These are phyloP conservation scores for Bombus pyrosoma DNA, from an alignment of 1,140 invertebrate species.

Conservation along the genomic window DNA sequence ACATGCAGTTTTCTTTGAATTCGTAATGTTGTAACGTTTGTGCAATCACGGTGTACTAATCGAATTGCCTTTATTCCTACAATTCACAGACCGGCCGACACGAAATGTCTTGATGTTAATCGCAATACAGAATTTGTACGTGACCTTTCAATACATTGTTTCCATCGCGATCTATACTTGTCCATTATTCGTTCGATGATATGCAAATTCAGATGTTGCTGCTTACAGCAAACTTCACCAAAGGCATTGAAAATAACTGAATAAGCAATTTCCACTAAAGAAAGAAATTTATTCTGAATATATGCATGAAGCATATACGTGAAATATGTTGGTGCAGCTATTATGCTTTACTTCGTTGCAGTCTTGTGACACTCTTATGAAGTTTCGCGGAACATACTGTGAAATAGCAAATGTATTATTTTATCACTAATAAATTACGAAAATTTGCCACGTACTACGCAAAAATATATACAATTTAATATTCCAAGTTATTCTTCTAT, in stretches of 20 bases:
- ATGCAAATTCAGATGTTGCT: slow-evolving; percentile 22
- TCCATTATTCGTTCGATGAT: slow-evolving; percentile 36
- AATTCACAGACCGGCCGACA: neutral
- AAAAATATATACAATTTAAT: too few species aligned
- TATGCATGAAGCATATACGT: neutral
- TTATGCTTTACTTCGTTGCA: neutral
- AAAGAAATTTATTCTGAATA: neutral
- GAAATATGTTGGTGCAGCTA: neutral
- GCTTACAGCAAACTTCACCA: neutral
- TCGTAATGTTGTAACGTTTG: neutral
- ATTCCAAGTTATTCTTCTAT: too few species aligned
- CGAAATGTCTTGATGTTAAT: slow-evolving; percentile 34
- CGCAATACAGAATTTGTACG: slow-evolving; percentile 38
- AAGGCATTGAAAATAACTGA: slow-evolving; percentile 14
- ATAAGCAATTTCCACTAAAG: slow-evolving; percentile 10
- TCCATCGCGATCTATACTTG: neutral
- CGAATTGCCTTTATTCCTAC: slow-evolving; percentile 9
- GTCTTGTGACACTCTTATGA: too few species aligned
- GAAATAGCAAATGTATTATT: too few species aligned
- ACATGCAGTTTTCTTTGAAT: neutral
- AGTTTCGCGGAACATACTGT: too few species aligned
- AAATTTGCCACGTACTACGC: too few species aligned
- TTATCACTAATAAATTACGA: too few species aligned
- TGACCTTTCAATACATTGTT: slow-evolving; percentile 40
- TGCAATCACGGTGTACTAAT: neutral